Conservation (phyloP, 1,140 invertebrate genomes). For the Macrobrachium nipponense region DNA sequence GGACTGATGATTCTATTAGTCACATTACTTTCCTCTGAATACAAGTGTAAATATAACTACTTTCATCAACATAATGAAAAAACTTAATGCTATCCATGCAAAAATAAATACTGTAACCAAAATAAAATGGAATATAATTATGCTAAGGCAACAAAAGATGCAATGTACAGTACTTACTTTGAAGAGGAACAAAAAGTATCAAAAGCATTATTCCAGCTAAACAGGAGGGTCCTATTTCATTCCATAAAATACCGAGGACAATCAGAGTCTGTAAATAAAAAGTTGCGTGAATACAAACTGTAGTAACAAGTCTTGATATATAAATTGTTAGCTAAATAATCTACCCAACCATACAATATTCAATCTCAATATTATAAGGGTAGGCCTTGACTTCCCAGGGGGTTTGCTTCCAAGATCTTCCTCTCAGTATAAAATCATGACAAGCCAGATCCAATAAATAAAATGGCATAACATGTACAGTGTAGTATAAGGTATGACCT, state of each 20-base stretch:
- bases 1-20: too few relatives aligned
- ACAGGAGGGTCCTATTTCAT: conserved; percentile 79
- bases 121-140: background rate
- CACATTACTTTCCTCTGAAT: too few relatives aligned
- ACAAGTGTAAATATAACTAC: too few relatives aligned
- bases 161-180: conserved; percentile 74
- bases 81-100: background rate
- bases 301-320: background rate
- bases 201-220: conserved; percentile 83
- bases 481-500: too few relatives aligned
- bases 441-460: too few relatives aligned
- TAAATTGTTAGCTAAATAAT: background rate
- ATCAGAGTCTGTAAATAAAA: conserved; percentile 73
- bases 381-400: background rate
- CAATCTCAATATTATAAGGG: background rate
- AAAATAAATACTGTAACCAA: conserved; percentile 11
- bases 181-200: conserved; percentile 84
- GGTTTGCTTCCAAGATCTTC: too few relatives aligned
- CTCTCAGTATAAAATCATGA: too few relatives aligned
- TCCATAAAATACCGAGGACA: conserved; percentile 82
- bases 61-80: too few relatives aligned
- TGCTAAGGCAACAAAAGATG: conserved; percentile 38
- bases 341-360: background rate
- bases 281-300: background rate
- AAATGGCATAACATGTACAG: too few relatives aligned